phyloP scores from a whole-genome alignment of 2,113 vertebrate genomes.

The Arizona elegans region DNA sequence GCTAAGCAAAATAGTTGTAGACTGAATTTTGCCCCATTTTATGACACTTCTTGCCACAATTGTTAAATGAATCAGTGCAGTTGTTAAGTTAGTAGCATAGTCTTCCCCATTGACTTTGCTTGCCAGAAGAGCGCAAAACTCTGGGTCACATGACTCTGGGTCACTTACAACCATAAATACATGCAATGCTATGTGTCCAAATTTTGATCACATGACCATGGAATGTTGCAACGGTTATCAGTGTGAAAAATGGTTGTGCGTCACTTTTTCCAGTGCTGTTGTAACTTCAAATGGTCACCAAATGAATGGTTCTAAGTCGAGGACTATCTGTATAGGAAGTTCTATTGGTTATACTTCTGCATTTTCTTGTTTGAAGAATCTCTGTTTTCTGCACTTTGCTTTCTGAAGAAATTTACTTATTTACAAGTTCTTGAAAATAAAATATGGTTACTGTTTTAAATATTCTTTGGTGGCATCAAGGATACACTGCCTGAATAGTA shows the following conservation, averaged over 20 bases:
- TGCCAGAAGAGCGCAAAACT: too few relatives aligned
- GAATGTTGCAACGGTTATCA: too few relatives aligned
- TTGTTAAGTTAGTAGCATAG: background rate
- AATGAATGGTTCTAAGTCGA: background rate
- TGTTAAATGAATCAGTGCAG: background rate
- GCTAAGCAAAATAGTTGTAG: background rate
- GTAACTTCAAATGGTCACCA: too few relatives aligned
- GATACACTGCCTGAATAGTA: background rate
- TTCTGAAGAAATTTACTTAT: background rate
- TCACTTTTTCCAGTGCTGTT: too few relatives aligned
- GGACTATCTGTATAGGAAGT: background rate
- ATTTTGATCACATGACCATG: too few relatives aligned
- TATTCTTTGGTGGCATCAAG: background rate
- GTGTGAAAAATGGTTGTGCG: too few relatives aligned
- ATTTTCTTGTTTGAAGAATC: background rate
- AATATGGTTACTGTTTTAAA: background rate
- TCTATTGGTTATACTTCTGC: background rate
- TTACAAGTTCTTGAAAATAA: background rate
- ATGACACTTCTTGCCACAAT: background rate
- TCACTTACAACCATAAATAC: too few relatives aligned
- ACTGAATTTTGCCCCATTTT: background rate
- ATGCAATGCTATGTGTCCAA: too few relatives aligned
- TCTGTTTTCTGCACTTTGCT: background rate
- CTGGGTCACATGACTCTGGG: too few relatives aligned
- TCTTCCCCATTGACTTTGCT: too few relatives aligned